Percentiles rank a stretch among this genome's conserved stretches.
Evolutionary conservation across 1,140 invertebrate species (phyloP).

Genomic region (Mizuhopecten yessoensis): DNA sequence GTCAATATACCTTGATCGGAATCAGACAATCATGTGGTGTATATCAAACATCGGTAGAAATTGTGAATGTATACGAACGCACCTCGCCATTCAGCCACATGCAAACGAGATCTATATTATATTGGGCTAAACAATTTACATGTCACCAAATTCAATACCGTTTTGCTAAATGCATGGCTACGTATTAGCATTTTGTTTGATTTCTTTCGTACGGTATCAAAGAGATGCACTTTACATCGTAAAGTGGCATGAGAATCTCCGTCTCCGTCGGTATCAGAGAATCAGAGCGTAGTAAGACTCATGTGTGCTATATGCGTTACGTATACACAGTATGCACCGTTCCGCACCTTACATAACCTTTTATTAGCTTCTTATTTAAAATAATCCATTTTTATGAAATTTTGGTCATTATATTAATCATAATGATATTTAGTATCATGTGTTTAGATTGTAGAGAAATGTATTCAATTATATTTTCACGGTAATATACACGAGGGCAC

Average conservation of each 20-base stretch:
- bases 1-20: not conserved
- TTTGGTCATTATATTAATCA: not conserved
- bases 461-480: too few relatives aligned
- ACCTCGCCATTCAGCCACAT: not conserved
- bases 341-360: too few relatives aligned
- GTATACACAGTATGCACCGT: too few relatives aligned
- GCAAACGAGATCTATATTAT: not conserved
- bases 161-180: not conserved
- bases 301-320: too few relatives aligned
- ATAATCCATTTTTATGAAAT: too few relatives aligned
- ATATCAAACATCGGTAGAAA: not conserved
- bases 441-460: not conserved
- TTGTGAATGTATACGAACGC: conserved; percentile 12
- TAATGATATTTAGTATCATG: not conserved
- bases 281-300: not conserved
- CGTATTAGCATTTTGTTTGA: not conserved
- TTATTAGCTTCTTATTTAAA: too few relatives aligned
- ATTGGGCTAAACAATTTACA: not conserved
- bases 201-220: not conserved
- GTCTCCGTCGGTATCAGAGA: not conserved
- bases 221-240: not conserved
- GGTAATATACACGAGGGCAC: not conserved
- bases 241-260: not conserved
- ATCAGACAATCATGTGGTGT: not conserved
- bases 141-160: not conserved